Evolutionary conservation across 2,797 vertebrate genomes (phyloP).

Genomic region (Siniperca undulata): DNA sequence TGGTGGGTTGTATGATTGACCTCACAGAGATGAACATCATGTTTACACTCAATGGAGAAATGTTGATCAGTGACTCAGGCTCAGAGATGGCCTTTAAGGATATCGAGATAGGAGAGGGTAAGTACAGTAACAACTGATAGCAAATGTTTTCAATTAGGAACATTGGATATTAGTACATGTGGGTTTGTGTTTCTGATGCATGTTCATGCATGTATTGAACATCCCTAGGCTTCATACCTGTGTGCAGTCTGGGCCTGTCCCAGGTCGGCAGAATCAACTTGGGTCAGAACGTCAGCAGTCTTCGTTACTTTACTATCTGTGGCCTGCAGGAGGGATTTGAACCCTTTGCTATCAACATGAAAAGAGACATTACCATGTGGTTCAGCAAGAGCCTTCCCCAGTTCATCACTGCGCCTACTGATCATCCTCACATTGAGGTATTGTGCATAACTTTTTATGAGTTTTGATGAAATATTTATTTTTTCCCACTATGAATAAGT

Average conservation of each 20-base stretch:
- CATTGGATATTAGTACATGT: neutral
- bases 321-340: conserved; percentile 97
- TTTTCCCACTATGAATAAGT: neutral
- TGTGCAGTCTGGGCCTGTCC: conserved; percentile 92
- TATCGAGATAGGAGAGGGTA: conserved; percentile 92
- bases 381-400: conserved; percentile 97
- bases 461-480: neutral
- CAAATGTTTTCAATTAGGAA: neutral
- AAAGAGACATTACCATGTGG: conserved; percentile 95
- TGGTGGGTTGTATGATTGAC: conserved; percentile 96
- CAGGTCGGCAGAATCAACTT: conserved; percentile 93
- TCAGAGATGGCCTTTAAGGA: conserved; percentile 96
- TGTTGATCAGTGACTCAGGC: conserved; percentile 95
- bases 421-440: conserved; percentile 94
- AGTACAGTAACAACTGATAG: conserved; percentile 36
- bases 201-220: conserved; percentile 30
- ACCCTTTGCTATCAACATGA: conserved; percentile 96
- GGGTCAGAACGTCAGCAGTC: conserved; percentile 94
- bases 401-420: conserved; percentile 85
- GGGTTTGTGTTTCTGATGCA: conserved; percentile 11
- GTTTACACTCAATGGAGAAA: conserved; percentile 96
- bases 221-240: conserved; percentile 91
- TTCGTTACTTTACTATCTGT: conserved; percentile 94
- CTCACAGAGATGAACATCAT: conserved; percentile 92
- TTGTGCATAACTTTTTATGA: neutral